Evolutionary conservation across 2,888 invertebrate genomes (phyloP).

Genomic region (Sipunculus nudus): DNA sequence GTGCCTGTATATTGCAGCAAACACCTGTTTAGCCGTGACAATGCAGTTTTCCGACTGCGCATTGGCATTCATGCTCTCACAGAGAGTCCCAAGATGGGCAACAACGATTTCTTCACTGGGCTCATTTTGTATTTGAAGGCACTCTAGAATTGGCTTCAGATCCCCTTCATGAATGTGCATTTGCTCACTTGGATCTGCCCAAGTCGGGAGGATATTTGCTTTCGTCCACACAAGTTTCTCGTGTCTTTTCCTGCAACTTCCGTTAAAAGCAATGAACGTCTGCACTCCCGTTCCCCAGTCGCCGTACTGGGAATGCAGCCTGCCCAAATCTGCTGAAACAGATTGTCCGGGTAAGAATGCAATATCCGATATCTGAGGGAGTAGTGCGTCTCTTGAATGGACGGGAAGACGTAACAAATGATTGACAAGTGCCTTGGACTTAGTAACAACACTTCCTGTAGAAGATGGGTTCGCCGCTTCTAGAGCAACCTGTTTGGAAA

Average conservation of each 20-base stretch:
- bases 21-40: constrained; percentile 16
- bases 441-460: constrained; percentile 14
- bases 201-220: constrained; percentile 30
- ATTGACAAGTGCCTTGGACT: constrained; percentile 28
- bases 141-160: constrained; percentile 10
- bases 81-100: constrained; percentile 16
- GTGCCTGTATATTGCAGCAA: constrained; percentile 21
- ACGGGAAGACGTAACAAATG: constrained; percentile 24
- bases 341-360: constrained; percentile 24
- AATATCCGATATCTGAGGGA: constrained; percentile 22
- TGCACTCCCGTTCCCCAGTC: constrained; percentile 22
- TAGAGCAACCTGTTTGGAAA: constrained; percentile 25
- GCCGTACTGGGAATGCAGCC: constrained; percentile 25
- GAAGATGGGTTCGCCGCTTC: constrained; percentile 19
- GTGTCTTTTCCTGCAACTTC: constrained; percentile 19
- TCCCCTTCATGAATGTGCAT: not conserved
- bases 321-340: constrained; percentile 8
- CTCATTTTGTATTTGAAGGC: constrained; percentile 17
- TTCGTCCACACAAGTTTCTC: constrained; percentile 30
- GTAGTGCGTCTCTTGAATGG: constrained; percentile 17
- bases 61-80: not conserved
- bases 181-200: constrained; percentile 33
- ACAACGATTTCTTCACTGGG: constrained; percentile 22
- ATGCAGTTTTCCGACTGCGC: not conserved
- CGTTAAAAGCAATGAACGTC: constrained; percentile 26